Base-by-base conservation (phyloP, 1,140 invertebrate species). In the Drosophila rhopaloa region DNA sequence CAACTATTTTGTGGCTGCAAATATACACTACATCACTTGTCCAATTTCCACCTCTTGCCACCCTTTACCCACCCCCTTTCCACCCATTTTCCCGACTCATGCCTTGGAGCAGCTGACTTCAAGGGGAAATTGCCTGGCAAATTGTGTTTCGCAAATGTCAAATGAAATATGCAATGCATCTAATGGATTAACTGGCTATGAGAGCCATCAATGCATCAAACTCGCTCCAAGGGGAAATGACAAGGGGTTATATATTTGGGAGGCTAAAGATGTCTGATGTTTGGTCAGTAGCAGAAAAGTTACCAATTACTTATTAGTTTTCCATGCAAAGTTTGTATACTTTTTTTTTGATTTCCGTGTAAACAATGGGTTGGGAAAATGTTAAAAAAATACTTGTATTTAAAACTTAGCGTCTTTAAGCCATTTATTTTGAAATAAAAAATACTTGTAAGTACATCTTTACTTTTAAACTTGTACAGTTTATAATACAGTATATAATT, bases 91-190 rank as follows among this genome's bases (percentile, higher is more conserved):
- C 47, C 38, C 9, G 40, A n/a, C 14, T n/a, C 11, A 58, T 43
- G 14, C 46, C 53, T 55, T 43, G 77, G 50, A 58, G 76, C 38
- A 60, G 41, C 24, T 58, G 46, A 13, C 37, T 67, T 13, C 10
- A 32, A 46, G 43, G 24, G 43, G 55, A 63, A 78, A 58, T 67
- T 81, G 51, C 14, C 61, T 62, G 67, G 70, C 67, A 88, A 86
- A 88, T 88, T 77, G 67, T 77, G 84, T 88, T 70, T 79, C 76
- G 83, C 73, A 88, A 88, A 88, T 80, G 83, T 88, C 83, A 89
- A 88, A 88, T 88, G 86, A 88, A 89, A 88, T 83, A 88, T 88
- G 83, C 83, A 88, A 75, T 73, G 83, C 76, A 77, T 78, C 80
- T 89, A 88, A 88, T 88, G 83, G 83, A 88, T 88, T 88, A 88